Evolutionary conservation across 2,797 vertebrate species (phyloP).

Genomic region (Sebastes kiyomatsui): DNA sequence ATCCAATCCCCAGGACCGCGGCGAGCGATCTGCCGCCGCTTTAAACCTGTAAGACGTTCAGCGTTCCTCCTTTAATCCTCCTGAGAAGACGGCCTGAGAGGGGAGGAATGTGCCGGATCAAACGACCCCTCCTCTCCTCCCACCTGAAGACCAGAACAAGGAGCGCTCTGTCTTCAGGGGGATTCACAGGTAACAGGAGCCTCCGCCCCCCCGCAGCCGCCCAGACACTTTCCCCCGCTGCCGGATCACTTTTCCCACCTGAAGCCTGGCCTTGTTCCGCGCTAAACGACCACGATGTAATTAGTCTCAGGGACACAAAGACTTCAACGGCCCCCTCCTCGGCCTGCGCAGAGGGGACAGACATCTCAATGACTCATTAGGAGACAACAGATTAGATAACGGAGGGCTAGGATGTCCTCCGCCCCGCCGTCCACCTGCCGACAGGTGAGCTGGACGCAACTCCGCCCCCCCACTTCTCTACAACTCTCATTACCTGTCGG

Average conservation of each 20-base stretch:
- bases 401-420: conserved; percentile 68
- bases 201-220: background rate
- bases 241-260: conserved; percentile 71
- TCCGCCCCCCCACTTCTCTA: conserved; percentile 7
- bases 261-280: conserved; percentile 71
- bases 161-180: conserved; percentile 56
- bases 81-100: conserved; percentile 58
- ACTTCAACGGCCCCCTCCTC: conserved; percentile 47
- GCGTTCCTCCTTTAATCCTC: conserved; percentile 66
- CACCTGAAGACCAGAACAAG: conserved; percentile 63
- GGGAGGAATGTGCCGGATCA: conserved; percentile 67
- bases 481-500: conserved; percentile 47
- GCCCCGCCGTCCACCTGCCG: conserved; percentile 73
- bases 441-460: conserved; percentile 57
- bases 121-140: conserved; percentile 36
- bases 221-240: conserved; percentile 10
- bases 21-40: conserved; percentile 34
- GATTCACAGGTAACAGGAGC: conserved; percentile 59
- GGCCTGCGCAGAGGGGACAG: background rate
- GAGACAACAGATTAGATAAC: conserved; percentile 82
- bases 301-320: conserved; percentile 79
- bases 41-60: conserved; percentile 37
- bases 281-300: conserved; percentile 80
- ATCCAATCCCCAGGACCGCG: conserved; percentile 23
- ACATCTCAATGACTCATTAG: conserved; percentile 81